Conservation (phyloP, 37 sponge, comb jelly and placozoan genomes). For the Haliclona indistincta region DNA sequence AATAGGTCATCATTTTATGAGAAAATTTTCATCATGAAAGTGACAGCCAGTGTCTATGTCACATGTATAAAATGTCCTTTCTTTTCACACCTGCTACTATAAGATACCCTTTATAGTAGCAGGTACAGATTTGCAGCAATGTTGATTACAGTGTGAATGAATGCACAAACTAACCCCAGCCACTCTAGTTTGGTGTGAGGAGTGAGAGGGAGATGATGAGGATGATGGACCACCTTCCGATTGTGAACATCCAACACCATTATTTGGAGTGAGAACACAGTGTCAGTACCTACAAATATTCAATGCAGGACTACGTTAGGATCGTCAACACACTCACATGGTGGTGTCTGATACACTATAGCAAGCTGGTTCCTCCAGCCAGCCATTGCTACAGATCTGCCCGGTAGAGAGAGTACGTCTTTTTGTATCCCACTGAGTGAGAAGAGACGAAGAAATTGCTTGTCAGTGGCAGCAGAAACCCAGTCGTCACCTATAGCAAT, state of each 20-base stretch:
- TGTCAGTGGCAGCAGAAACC: conserved; percentile 78
- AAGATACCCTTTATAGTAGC: no score
- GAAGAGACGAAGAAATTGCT: conserved; percentile 49
- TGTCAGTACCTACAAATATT: background rate
- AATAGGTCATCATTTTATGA: background rate
- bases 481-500: conserved; percentile 60
- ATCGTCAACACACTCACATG: conserved; percentile 23
- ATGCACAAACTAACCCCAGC: conserved; percentile 53
- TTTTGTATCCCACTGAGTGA: conserved; percentile 74
- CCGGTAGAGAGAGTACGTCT: conserved; percentile 63
- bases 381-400: conserved; percentile 53
- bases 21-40: no score
- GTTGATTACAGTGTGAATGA: background rate
- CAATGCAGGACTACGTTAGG: background rate
- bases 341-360: conserved; percentile 53
- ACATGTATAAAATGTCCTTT: no score
- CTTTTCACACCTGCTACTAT: no score
- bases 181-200: conserved; percentile 47
- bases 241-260: conserved; percentile 60
- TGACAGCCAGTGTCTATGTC: no score
- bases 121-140: background rate
- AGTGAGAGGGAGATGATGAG: conserved; percentile 65
- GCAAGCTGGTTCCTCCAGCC: conserved; percentile 46
- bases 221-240: conserved; percentile 41
- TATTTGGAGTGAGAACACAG: conserved; percentile 34